Evolutionary conservation across 2,113 vertebrate genomes (phyloP).

Genomic region (Pterocles burchelli): DNA sequence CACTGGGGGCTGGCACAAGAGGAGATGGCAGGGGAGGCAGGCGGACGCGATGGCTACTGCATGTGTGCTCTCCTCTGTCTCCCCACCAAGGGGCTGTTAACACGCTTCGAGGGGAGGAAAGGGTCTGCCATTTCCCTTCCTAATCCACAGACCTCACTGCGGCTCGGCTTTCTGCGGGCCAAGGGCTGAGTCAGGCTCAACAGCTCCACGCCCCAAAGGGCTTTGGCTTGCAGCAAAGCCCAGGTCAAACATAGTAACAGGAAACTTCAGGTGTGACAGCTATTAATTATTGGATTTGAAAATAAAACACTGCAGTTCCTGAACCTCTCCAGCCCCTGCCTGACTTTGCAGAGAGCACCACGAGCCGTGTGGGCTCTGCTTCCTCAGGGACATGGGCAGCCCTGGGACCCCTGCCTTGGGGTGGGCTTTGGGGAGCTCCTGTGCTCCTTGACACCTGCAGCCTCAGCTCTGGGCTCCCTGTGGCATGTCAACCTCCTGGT

Average conservation of each 20-base stretch:
- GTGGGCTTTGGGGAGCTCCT: not conserved
- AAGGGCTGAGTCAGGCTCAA: not conserved
- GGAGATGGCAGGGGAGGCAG: not conserved
- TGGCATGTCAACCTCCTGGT: not conserved
- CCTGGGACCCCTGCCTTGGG: rapidly evolving
- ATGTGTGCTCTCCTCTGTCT: rapidly evolving
- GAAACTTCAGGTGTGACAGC: not conserved
- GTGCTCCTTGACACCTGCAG: not conserved
- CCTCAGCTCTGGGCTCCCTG: not conserved
- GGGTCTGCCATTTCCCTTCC: not conserved
- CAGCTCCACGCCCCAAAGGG: rapidly evolving
- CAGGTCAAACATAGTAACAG: rapidly evolving
- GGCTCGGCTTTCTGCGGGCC: not conserved
- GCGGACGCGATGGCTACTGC: rapidly evolving
- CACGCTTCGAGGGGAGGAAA: rapidly evolving
- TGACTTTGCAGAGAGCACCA: not conserved
- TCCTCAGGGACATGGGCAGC: not conserved
- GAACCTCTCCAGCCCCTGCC: not conserved
- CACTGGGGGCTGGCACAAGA: not conserved
- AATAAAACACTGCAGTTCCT: not conserved
- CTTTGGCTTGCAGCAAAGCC: not conserved
- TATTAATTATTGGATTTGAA: not conserved
- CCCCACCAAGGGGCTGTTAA: not conserved
- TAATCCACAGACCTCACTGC: rapidly evolving
- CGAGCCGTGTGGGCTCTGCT: not conserved